Conservation (phyloP, 2,797 vertebrate species). For the Pteropus rufus region DNA sequence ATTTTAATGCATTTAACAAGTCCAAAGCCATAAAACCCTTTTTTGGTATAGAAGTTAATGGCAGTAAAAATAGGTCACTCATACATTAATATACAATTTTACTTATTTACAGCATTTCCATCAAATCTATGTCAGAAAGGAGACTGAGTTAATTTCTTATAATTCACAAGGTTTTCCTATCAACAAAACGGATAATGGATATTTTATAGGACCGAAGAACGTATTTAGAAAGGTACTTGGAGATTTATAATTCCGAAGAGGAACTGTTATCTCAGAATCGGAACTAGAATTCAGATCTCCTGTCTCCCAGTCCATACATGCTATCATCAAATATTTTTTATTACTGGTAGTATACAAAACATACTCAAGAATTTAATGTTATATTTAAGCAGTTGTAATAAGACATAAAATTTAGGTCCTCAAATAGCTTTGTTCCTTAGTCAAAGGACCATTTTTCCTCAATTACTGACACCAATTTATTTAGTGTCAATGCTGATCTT, state of each 20-base stretch:
- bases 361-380: background rate
- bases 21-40: background rate
- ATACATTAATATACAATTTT: conserved; percentile 3
- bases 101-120: background rate
- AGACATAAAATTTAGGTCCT: conserved; percentile 10
- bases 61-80: background rate
- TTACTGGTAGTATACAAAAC: background rate
- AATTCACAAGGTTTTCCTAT: background rate
- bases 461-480: conserved; percentile 31
- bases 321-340: background rate
- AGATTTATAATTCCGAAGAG: background rate
- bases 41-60: background rate
- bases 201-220: background rate
- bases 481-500: background rate
- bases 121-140: background rate
- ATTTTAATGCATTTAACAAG: background rate
- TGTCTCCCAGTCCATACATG: background rate
- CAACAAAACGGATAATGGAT: background rate
- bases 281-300: background rate
- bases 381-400: background rate
- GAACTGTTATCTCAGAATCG: background rate
- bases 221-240: background rate
- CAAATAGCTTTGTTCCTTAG: conserved; percentile 9
- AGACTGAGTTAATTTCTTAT: background rate
- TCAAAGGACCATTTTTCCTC: conserved; percentile 34